phyloP scores from a whole-genome alignment of 2,888 invertebrate genomes.

The Dysmachus trigonus region DNA sequence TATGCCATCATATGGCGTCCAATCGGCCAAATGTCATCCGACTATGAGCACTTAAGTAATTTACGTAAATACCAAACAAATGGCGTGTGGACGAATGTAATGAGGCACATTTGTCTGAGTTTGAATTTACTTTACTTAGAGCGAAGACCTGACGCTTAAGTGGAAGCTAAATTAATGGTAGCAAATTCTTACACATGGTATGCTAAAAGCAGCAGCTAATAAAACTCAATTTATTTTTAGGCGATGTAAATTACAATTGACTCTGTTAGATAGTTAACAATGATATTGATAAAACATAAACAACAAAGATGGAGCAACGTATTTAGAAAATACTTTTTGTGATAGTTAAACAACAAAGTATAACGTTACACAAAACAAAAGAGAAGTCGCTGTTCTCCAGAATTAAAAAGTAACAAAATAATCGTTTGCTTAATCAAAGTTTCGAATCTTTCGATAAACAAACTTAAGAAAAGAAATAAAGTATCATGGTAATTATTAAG shows the following conservation, averaged over 20 bases:
- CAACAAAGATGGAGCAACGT: background rate
- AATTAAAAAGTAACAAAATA: too few relatives aligned
- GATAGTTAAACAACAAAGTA: too few relatives aligned
- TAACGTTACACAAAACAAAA: too few relatives aligned
- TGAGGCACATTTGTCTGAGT: background rate
- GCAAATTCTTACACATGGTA: background rate
- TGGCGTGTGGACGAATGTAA: background rate
- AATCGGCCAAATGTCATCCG: constrained; percentile 31
- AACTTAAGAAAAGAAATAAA: too few relatives aligned
- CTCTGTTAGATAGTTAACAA: background rate
- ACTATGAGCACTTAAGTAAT: constrained; percentile 19
- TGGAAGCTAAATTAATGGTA: background rate
- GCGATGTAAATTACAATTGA: background rate
- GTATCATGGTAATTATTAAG: too few relatives aligned
- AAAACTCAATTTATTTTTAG: background rate
- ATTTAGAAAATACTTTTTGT: too few relatives aligned
- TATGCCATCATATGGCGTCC: constrained; percentile 35
- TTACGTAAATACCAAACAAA: constrained; percentile 20
- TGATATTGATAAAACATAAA: background rate
- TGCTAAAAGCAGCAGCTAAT: background rate
- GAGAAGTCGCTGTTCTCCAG: too few relatives aligned
- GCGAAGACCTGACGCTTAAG: background rate
- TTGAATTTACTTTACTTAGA: background rate
- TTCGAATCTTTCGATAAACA: too few relatives aligned
- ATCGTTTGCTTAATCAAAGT: too few relatives aligned